Evolutionary conservation across 2,113 vertebrate genomes (phyloP), one percentile per base, ranked within the genome.

Genomic region (Oreochromis niloticus): DNA sequence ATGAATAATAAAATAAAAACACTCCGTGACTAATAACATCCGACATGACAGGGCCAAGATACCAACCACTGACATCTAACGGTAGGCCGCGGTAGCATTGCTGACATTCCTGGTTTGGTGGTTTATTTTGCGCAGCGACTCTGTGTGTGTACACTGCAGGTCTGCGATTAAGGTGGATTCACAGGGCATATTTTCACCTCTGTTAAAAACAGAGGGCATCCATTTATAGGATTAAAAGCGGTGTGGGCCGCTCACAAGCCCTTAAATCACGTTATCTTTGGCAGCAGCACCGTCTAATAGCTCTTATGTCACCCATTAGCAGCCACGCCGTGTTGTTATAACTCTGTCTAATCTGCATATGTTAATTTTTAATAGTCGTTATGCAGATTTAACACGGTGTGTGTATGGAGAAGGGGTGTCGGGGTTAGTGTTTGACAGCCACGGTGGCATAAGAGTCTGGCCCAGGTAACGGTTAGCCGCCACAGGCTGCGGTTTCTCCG

Each of bases 41-140:
- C 32, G 54, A 84, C 83, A 86, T 61, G 63, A 50, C 81, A 86
- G 71, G 27, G 3, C 32, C 75, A 17, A 73, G 61, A 85, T 93
- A 94, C 89, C 94, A 90, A 88, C 88, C 92, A 87, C 90, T 91
- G 89, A 93, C 92, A 92, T 93, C 91, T 88, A 91, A 92, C 59
- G 82, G 88, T 27, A 86, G 90, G 90, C 92, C 91, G 34, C 6
- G 82, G 86, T 50, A 88, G 86, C 91, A 73, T 81, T 41, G 57
- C 78, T 78, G 81, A 12, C 82, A 41, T 43, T 24, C 22, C 39
- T 81, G 78, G 12, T 80, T 61, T 39, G 66, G 30, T 84, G 66
- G 43, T 63, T 88, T 88, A 85, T 84, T 55, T 30, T 85, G 39
- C 61, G 82, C 85, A 93, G 30, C 66, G 82, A 86, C 81, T 79